Evolutionary conservation across 2,888 invertebrate genomes (phyloP).

Genomic region (Machimus rusticus): DNA sequence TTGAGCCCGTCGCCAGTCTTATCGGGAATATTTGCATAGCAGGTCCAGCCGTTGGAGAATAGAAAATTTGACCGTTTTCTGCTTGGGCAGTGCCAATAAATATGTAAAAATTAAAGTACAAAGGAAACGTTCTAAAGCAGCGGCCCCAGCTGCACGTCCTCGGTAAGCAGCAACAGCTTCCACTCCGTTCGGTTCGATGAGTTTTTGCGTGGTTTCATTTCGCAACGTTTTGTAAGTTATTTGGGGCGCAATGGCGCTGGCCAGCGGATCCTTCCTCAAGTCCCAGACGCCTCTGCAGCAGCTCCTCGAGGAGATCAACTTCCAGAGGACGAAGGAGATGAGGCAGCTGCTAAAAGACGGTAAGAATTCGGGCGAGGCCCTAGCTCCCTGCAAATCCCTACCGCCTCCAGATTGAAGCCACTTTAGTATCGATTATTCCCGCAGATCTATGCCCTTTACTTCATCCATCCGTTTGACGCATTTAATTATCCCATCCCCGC

Average conservation of each 20-base stretch:
- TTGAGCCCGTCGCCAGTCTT: neutral
- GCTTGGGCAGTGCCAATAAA: neutral
- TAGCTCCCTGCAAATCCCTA: neutral
- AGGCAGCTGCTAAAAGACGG: conserved; percentile 88
- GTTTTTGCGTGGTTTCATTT: neutral
- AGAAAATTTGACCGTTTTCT: neutral
- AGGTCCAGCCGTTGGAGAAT: neutral
- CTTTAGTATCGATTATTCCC: neutral
- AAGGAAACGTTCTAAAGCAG: neutral
- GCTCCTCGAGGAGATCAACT: conserved; percentile 88
- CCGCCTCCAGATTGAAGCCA: neutral
- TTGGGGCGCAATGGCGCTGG: conserved; percentile 42
- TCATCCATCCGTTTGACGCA: neutral
- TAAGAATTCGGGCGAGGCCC: conserved; percentile 58
- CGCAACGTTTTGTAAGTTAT: neutral
- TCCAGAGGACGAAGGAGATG: conserved; percentile 91
- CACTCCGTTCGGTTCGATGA: neutral
- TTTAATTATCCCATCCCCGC: neutral
- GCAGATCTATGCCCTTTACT: neutral
- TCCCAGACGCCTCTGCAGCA: conserved; percentile 79
- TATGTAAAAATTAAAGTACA: neutral
- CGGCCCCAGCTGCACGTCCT: neutral
- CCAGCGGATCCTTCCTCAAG: conserved; percentile 58
- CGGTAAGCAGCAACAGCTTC: neutral
- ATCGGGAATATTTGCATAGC: neutral